Percentiles rank a stretch among this genome's conserved stretches.
These are phyloP conservation scores for Rhincodon typus DNA, from an alignment of 2,797 vertebrate genomes.

Conservation along the genomic window DNA sequence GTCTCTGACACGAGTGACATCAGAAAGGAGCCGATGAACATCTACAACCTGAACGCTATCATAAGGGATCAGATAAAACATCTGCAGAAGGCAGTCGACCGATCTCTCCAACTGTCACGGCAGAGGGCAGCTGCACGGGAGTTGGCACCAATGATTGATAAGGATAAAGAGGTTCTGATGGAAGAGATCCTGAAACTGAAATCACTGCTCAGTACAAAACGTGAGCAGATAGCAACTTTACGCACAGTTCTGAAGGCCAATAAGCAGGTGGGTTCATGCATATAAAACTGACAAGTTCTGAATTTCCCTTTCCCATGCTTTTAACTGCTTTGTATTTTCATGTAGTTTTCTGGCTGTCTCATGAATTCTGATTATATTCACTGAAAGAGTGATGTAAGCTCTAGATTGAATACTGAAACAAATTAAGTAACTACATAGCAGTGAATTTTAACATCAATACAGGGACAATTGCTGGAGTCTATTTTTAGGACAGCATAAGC, in stretches of 20 bases:
- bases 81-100: conserved; percentile 90
- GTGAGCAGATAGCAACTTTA: conserved; percentile 94
- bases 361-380: background rate
- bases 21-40: conserved; percentile 96
- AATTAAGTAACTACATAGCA: background rate
- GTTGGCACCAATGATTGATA: conserved; percentile 83
- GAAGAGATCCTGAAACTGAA: conserved; percentile 96
- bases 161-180: conserved; percentile 94
- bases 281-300: background rate
- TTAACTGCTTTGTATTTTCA: background rate
- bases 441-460: background rate
- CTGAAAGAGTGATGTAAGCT: background rate
- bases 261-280: conserved; percentile 74
- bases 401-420: background rate
- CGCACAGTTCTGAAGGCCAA: conserved; percentile 94
- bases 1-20: conserved; percentile 79
- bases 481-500: too few species aligned
- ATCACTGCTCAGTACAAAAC: conserved; percentile 90
- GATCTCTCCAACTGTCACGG: conserved; percentile 85
- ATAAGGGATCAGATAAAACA: conserved; percentile 98
- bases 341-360: background rate
- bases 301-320: background rate
- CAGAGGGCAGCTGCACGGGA: conserved; percentile 87
- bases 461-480: background rate
- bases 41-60: conserved; percentile 97